Evolutionary conservation across 2,797 vertebrate genomes (phyloP).

Genomic region (Parauchenoglanis ngamensis): DNA sequence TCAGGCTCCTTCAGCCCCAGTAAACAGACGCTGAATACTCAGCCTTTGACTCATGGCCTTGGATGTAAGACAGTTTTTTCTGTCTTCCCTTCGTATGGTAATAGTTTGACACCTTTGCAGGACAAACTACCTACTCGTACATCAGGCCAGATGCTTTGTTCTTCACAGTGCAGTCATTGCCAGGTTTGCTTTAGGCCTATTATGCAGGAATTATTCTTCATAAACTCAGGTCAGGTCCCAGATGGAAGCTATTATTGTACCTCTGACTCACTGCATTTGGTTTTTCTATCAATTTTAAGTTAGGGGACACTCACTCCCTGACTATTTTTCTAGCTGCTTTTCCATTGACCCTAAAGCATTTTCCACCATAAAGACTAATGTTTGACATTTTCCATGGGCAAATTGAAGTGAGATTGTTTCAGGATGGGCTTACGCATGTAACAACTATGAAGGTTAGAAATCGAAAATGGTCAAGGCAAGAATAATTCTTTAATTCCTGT

Average conservation of each 20-base stretch:
- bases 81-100: conserved; percentile 48
- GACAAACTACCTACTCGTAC: conserved; percentile 36
- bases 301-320: conserved; percentile 51
- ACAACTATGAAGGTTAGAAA: conserved; percentile 19
- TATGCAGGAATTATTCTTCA: conserved; percentile 57
- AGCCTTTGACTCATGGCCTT: conserved; percentile 39
- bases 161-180: conserved; percentile 52
- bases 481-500: conserved; percentile 35
- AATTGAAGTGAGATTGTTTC: conserved; percentile 56
- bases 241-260: conserved; percentile 62
- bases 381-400: conserved; percentile 56
- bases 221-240: conserved; percentile 62
- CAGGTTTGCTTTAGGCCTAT: conserved; percentile 56
- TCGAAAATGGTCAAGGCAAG: conserved; percentile 27
- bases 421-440: conserved; percentile 47
- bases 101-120: conserved; percentile 57
- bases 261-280: conserved; percentile 63
- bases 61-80: conserved; percentile 36
- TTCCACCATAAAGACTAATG: conserved; percentile 56
- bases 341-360: conserved; percentile 50
- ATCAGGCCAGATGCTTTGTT: conserved; percentile 49
- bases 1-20: conserved; percentile 15
- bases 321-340: conserved; percentile 58
- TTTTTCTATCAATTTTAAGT: conserved; percentile 62
- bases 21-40: conserved; percentile 19